Evolutionary conservation across 64 coral and sea anemone genomes (phyloP).

Genomic region (Astreopora myriophthalma): DNA sequence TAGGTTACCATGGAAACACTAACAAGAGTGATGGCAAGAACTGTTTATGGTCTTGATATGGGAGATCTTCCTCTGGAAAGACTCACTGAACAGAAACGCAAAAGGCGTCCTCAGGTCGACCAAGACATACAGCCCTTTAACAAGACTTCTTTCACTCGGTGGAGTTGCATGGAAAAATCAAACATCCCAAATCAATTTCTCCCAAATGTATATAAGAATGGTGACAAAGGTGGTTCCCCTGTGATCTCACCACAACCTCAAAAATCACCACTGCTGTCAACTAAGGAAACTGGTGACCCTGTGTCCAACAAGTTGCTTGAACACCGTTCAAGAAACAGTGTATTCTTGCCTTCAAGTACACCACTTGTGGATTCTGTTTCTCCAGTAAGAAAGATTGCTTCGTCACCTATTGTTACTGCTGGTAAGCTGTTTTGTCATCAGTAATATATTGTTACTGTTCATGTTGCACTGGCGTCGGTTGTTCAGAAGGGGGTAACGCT

Average conservation of each 20-base stretch:
- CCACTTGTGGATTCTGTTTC: background rate
- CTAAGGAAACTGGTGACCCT: background rate
- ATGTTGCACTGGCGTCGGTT: background rate
- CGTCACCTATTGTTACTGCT: slow-evolving; percentile 62
- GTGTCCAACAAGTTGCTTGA: background rate
- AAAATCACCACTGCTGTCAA: background rate
- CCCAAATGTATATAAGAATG: background rate
- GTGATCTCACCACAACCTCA: background rate
- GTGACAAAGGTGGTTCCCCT: background rate
- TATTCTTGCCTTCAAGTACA: background rate
- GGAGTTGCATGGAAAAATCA: slow-evolving; percentile 77
- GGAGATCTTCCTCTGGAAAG: slow-evolving; percentile 90
- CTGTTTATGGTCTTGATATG: slow-evolving; percentile 83
- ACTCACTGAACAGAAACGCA: slow-evolving; percentile 94
- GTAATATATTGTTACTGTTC: background rate
- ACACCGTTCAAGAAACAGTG: background rate
- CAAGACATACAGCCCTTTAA: slow-evolving; percentile 48
- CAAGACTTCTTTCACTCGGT: slow-evolving; percentile 76
- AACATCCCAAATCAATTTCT: background rate
- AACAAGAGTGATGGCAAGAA: slow-evolving; percentile 89
- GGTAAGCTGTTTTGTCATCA: slow-evolving; percentile 17
- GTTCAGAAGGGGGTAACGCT: no score
- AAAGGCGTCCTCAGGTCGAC: slow-evolving; percentile 57
- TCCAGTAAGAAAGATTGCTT: background rate
- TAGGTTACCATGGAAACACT: slow-evolving; percentile 92